Percentiles rank a stretch among this genome's conserved stretches.
These are phyloP conservation scores for Therioaphis trifolii DNA, from an alignment of 2,888 invertebrate genomes.

Conservation along the genomic window DNA sequence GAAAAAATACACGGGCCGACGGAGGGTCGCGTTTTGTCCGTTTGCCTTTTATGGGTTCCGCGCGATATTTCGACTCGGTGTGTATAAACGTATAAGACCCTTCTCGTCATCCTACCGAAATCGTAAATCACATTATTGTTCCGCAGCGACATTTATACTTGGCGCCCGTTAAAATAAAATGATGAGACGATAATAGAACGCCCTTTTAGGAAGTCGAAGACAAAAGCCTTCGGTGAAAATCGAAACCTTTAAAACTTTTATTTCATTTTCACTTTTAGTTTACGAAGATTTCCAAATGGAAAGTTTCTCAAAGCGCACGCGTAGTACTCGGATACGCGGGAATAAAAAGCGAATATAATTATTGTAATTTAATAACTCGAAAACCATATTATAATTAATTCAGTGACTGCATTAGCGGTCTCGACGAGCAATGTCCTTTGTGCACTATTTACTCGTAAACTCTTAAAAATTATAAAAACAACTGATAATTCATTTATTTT, in stretches of 20 bases:
- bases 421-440: neutral
- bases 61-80: constrained; percentile 38
- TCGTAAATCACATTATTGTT: constrained; percentile 63
- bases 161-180: constrained; percentile 62
- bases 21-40: constrained; percentile 43
- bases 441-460: too few relatives aligned
- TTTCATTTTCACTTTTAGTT: constrained; percentile 54
- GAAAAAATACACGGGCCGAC: neutral
- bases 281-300: constrained; percentile 9
- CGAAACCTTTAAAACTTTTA: constrained; percentile 56
- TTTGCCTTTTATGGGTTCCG: constrained; percentile 56
- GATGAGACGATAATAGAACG: constrained; percentile 59
- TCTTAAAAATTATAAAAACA: too few relatives aligned
- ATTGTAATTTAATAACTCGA: neutral
- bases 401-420: neutral
- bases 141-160: constrained; percentile 53
- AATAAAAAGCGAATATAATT: neutral
- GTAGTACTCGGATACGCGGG: too few relatives aligned
- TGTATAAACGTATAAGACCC: constrained; percentile 30
- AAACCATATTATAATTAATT: constrained; percentile 12
- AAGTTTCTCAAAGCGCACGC: neutral
- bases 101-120: constrained; percentile 54
- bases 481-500: too few relatives aligned
- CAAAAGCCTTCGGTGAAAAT: constrained; percentile 38
- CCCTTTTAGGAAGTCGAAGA: constrained; percentile 25